Base-by-base conservation (phyloP, 1,140 invertebrate genomes). In the Trichomalopsis sarcophagae region DNA sequence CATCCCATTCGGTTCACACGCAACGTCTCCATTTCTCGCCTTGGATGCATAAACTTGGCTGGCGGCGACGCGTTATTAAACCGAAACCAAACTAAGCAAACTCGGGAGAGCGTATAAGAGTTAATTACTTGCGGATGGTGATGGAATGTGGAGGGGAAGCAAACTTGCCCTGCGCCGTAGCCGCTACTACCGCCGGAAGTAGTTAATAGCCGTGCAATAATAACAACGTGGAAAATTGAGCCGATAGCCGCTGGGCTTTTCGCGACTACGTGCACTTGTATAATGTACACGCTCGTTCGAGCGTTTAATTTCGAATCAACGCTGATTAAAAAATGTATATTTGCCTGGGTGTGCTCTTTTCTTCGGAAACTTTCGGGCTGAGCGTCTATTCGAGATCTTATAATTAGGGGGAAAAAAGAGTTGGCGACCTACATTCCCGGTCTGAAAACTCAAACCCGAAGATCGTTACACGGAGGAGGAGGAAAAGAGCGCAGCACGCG, bases 111-210 rank as follows among this genome's bases (percentile, higher is more conserved):
- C 62, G 36, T 17, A 76, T 5, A 44, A 44, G 40, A 62, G 86
- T 90, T 90, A 89, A 90, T 90, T 89, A 90, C 89, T 90, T 87
- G 27, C 27, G 86, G 87, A 76, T 76, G 55, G 33, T 55, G 75
- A 84, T 84, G 50, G 81, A 66, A 79, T 36, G 79, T 71, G 81
- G 85, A 27, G 66, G 33, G 50, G 69, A 40, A 14, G 17, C 10
- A 17, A 17, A 81, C 81, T 44, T 33, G 73, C 66, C 66, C 62
- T 4, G 13, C 21, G 23, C 79, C 10, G 14, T 14, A 3, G 13
- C 17, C 50, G 27, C 27, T 27, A 27, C 27, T 27, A 9, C 47
- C 2, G 27, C 30, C 73, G 62, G 74, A 77, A 77, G 77, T 75
- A 76, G 50, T 86, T 86, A 76, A 73, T 86, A 87, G 55, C 81